A percentile compares a stretch with the other conserved stretches of the same genome.
phyloP scores from a whole-genome alignment of 2,797 vertebrate genomes.

The Ataeniobius toweri region DNA sequence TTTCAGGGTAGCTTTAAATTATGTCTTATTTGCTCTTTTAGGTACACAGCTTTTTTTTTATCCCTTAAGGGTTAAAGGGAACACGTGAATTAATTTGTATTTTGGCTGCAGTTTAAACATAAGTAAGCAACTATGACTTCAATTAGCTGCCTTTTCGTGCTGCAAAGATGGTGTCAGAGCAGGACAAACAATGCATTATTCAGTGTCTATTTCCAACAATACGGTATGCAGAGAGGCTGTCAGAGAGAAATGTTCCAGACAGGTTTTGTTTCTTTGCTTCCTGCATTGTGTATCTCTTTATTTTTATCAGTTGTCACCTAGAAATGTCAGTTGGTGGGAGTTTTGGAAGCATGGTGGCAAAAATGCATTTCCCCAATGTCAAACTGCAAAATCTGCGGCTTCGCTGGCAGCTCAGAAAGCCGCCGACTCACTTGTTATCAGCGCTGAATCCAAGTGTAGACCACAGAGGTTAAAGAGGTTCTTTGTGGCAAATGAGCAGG shows the following conservation, averaged over 20 bases:
- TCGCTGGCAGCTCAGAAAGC: conserved; percentile 2
- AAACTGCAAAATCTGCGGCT: not conserved
- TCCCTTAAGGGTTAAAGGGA: not conserved
- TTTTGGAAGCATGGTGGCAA: not conserved
- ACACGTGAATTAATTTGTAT: not conserved
- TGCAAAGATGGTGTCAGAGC: not conserved
- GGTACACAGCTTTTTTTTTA: not conserved
- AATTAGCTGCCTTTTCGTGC: not conserved
- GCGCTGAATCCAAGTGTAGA: conserved; percentile 22
- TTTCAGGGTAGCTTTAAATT: not conserved
- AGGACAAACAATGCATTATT: not conserved
- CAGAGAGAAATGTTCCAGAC: not conserved
- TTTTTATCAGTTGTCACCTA: conserved; percentile 23
- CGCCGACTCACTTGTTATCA: conserved; percentile 16
- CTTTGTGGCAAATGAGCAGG: conserved; percentile 40
- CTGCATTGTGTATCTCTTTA: not conserved
- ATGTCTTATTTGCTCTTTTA: not conserved
- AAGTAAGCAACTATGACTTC: not conserved
- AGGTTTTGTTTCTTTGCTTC: not conserved
- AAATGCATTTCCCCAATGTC: conserved; percentile 3
- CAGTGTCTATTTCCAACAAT: not conserved
- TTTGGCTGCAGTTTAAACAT: not conserved
- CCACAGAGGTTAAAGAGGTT: conserved; percentile 27
- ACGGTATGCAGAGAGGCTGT: conserved; percentile 1
- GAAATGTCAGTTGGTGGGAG: not conserved